Evolutionary conservation across 2,888 invertebrate species (phyloP), one percentile per base, ranked within the genome.

Genomic region (Ormyrus thymus): DNA sequence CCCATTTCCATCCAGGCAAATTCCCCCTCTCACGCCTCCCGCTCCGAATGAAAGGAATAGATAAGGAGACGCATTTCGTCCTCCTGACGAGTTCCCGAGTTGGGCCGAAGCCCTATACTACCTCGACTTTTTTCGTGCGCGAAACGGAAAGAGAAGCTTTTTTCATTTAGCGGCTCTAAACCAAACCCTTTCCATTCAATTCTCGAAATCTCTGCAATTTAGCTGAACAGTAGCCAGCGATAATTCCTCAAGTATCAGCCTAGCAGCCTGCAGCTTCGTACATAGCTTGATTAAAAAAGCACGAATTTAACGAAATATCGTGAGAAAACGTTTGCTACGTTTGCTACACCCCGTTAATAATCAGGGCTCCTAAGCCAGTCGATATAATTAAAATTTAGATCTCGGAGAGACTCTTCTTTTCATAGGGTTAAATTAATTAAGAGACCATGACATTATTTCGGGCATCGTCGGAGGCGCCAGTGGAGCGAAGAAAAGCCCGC

Each of bases 341-440:
- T 29, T 29, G 29, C 29, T 29, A 29, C 29, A 29, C 29, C 29
- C 29, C 1, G 29, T 0, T 29, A 29, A 1, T 29, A 29, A 29
- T 4, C 29, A 29, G 29, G 29, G 29, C 29, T 29, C 29, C 50
- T 48, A 29, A 8, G 48, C 62, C 46, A 10, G 55, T n/a, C 46
- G 45, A 58, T 11, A 48, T 65, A 29, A 9, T 29, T 13, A 7
- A 50, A 50, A 51, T 51, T 65, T 51, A 11, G 13, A 43, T 58
- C 46, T 7, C 53, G 53, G 15, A 62, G 45, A 53, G 29, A 29
- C 29, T 29, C 29, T 29, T 29, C 4, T 29, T 29, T 29, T 29
- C 55, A 65, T 15, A 50, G 61, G 53, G 74, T 74, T 56, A 65
- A 77, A 74, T 80, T 77, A 80, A 80, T 80, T 80, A 80, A 80